Conservation (phyloP, 30 jellyfish, hydroid and myxozoan genomes). For the Chironex yamaguchii region DNA sequence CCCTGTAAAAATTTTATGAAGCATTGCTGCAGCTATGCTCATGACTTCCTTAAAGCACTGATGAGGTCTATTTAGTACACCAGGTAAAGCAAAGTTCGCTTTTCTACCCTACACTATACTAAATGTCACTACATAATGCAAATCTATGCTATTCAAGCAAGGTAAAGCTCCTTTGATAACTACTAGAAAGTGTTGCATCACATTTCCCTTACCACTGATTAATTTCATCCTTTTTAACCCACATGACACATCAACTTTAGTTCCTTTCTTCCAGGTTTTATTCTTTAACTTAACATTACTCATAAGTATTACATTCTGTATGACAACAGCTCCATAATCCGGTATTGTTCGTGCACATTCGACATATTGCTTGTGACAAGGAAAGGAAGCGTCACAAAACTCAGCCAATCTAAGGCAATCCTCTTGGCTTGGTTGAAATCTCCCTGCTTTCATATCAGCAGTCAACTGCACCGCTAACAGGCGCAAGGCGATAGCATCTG, state of each 20-base stretch:
- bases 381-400: conserved; percentile 72
- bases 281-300: conserved; percentile 55
- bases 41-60: no score
- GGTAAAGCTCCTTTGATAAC: no score
- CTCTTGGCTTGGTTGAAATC: conserved; percentile 54
- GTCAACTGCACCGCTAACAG: conserved; percentile 70
- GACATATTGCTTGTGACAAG: conserved; percentile 85
- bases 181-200: no score
- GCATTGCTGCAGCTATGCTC: no score
- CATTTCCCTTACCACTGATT: conserved; percentile 53
- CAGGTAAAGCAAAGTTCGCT: no score
- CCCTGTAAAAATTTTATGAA: no score
- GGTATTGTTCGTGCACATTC: conserved; percentile 78
- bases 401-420: conserved; percentile 35
- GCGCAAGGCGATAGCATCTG: conserved; percentile 76
- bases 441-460: conserved; percentile 61
- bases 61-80: no score
- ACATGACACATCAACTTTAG: conserved; percentile 65
- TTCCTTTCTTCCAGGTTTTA: conserved; percentile 63
- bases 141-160: no score
- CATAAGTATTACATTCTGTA: conserved; percentile 57
- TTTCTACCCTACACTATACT: no score
- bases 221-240: conserved; percentile 40
- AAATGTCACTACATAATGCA: no score
- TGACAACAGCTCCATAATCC: conserved; percentile 49